These are phyloP conservation scores for Papilio protenor DNA, from an alignment of 2,888 invertebrate species.

Conservation along the genomic window DNA sequence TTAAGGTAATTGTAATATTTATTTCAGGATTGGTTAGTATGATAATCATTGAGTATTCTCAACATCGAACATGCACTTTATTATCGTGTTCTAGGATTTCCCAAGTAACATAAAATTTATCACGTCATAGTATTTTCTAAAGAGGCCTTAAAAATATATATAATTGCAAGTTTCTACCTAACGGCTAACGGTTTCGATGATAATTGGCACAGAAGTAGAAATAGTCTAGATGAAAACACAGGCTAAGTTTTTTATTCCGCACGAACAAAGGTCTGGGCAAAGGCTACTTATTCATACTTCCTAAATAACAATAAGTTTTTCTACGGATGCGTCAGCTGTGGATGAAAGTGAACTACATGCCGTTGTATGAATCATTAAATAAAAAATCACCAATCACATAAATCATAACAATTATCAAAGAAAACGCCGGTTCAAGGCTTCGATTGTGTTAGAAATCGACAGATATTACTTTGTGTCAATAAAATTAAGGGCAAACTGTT, in stretches of 20 bases:
- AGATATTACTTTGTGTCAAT: slow-evolving; percentile 58
- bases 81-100: not conserved
- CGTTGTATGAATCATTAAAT: not conserved
- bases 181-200: too few relatives aligned
- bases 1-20: not conserved
- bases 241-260: too few relatives aligned
- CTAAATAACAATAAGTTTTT: not conserved
- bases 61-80: not conserved
- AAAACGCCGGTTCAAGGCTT: slow-evolving; percentile 69
- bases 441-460: slow-evolving; percentile 70
- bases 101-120: not conserved
- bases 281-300: not conserved
- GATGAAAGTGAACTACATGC: not conserved
- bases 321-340: not conserved
- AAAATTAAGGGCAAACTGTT: slow-evolving; percentile 72
- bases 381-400: not conserved
- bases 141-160: too few relatives aligned
- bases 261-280: too few relatives aligned
- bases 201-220: too few relatives aligned
- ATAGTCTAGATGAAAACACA: too few relatives aligned
- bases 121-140: too few relatives aligned
- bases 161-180: too few relatives aligned
- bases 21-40: slow-evolving; percentile 3
- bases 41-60: not conserved
- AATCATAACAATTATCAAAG: slow-evolving; percentile 42